These are phyloP conservation scores for Scolopax rusticola DNA, from an alignment of 2,797 vertebrate genomes.

Conservation along the genomic window DNA sequence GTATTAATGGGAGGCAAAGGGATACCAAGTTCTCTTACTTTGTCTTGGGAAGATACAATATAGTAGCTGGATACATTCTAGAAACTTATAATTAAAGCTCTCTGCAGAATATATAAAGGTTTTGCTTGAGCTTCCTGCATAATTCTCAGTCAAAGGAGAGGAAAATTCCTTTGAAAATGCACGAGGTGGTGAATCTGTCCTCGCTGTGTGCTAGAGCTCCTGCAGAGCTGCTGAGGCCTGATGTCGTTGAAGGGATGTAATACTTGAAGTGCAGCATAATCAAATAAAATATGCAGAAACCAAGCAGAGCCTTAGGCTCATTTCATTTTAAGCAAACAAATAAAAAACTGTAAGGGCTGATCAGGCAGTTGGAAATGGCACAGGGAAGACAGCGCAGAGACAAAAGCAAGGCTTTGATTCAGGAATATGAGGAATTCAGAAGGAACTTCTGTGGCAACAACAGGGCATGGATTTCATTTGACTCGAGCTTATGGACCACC, in stretches of 20 bases:
- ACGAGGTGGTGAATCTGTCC: neutral
- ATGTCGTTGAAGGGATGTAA: neutral
- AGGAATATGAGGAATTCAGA: neutral
- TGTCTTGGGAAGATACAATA: neutral
- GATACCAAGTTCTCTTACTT: neutral
- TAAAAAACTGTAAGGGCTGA: neutral
- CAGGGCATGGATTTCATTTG: neutral
- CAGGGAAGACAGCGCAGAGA: neutral
- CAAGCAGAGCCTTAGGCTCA: conserved; percentile 13
- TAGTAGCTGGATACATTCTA: neutral
- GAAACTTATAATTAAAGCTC: conserved; percentile 55
- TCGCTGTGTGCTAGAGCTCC: conserved; percentile 1
- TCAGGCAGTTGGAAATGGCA: neutral
- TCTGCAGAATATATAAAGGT: conserved; percentile 20
- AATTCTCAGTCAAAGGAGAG: conserved; percentile 37
- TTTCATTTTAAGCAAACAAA: conserved; percentile 48
- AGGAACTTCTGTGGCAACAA: neutral
- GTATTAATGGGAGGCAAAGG: neutral
- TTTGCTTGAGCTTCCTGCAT: conserved; percentile 46
- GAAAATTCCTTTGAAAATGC: conserved; percentile 52
- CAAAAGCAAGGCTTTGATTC: neutral
- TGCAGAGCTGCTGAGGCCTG: conserved; percentile 17
- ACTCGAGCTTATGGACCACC: neutral
- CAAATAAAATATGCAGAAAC: conserved; percentile 56
- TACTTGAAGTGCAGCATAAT: conserved; percentile 21